Conservation (phyloP, 2,797 vertebrate species). For the Poecilia gillii region DNA sequence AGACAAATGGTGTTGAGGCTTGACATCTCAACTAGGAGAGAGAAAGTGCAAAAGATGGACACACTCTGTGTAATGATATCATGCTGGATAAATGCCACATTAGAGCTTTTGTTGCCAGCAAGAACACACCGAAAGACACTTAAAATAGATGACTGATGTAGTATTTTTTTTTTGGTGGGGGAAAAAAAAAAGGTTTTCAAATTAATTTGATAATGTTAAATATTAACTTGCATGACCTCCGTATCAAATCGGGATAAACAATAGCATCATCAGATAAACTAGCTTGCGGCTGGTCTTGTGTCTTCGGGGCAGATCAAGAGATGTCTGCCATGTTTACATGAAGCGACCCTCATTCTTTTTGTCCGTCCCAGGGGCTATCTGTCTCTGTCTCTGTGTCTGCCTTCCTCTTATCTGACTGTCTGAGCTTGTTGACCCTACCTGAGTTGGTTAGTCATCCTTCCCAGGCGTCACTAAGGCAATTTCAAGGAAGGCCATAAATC, state of each 20-base stretch:
- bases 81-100: slow-evolving; percentile 68
- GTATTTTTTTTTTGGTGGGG: not conserved
- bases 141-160: slow-evolving; percentile 24
- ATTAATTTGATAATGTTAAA: slow-evolving; percentile 41
- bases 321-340: slow-evolving; percentile 69
- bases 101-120: slow-evolving; percentile 50
- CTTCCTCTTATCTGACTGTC: slow-evolving; percentile 68
- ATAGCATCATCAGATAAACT: slow-evolving; percentile 61
- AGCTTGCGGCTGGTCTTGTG: slow-evolving; percentile 59
- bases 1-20: slow-evolving; percentile 71
- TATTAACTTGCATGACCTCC: slow-evolving; percentile 23
- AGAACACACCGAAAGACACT: slow-evolving; percentile 36
- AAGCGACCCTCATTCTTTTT: slow-evolving; percentile 65
- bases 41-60: slow-evolving; percentile 60
- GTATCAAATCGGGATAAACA: slow-evolving; percentile 43
- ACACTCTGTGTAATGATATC: slow-evolving; percentile 65
- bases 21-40: slow-evolving; percentile 54
- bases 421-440: slow-evolving; percentile 75
- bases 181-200: not conserved
- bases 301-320: slow-evolving; percentile 72
- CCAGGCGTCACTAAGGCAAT: slow-evolving; percentile 79
- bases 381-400: slow-evolving; percentile 55
- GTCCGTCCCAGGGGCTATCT: slow-evolving; percentile 64
- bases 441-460: slow-evolving; percentile 75
- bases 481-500: slow-evolving; percentile 76